Conservation (phyloP, 1,140 invertebrate species). For the Pinna nobilis region DNA sequence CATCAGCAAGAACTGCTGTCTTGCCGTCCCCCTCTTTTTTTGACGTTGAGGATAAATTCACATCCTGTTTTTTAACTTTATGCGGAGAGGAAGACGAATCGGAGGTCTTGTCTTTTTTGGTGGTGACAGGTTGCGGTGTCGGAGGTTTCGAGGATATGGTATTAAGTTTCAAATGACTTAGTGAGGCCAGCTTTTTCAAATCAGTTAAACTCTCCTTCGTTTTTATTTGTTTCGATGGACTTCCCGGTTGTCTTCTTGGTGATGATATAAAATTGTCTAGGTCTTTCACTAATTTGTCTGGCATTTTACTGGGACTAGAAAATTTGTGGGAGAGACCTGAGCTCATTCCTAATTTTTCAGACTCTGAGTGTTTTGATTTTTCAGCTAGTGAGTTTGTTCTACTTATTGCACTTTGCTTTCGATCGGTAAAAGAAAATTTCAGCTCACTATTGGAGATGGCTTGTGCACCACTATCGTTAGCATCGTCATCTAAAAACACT, state of each 20-base stretch:
- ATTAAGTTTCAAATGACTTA: constrained; percentile 44
- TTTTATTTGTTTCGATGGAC: constrained; percentile 62
- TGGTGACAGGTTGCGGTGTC: constrained; percentile 35
- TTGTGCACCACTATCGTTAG: constrained; percentile 23
- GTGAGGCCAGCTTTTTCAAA: constrained; percentile 55
- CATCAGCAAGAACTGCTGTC: too few relatives aligned
- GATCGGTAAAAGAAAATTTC: neutral
- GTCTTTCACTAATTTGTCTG: constrained; percentile 66
- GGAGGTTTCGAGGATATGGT: constrained; percentile 50
- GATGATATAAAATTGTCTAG: constrained; percentile 64
- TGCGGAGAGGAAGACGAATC: too few relatives aligned
- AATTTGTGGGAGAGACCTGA: constrained; percentile 22
- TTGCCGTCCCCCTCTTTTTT: too few relatives aligned
- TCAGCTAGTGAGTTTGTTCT: constrained; percentile 5
- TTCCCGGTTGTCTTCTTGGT: constrained; percentile 53
- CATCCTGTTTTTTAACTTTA: too few relatives aligned
- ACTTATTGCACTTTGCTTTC: constrained; percentile 20
- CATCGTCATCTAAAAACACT: constrained; percentile 59
- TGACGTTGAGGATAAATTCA: too few relatives aligned
- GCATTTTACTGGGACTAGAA: constrained; percentile 66
- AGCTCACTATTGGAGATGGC: neutral
- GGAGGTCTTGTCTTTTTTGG: constrained; percentile 50
- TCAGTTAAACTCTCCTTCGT: constrained; percentile 56
- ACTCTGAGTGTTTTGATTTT: constrained; percentile 7
- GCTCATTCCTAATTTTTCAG: constrained; percentile 9